A percentile compares a stretch with the other conserved stretches of the same genome.
These are phyloP conservation scores for Triops longicaudatus DNA, from an alignment of 1,140 invertebrate species.

Conservation along the genomic window DNA sequence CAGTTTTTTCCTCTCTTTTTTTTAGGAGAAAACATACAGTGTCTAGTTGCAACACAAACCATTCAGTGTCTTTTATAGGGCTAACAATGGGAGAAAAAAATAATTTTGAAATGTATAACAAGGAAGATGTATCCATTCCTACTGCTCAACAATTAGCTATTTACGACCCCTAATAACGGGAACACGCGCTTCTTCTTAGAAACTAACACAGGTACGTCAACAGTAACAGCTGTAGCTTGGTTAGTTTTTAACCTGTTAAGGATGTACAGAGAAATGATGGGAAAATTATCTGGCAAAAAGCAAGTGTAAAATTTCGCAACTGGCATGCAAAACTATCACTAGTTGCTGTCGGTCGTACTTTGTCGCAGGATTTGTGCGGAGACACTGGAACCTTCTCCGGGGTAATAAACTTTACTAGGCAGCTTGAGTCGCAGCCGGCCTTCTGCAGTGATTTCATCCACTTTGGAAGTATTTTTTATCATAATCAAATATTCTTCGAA, in stretches of 20 bases:
- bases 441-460: conserved; percentile 18
- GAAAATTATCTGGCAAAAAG: not conserved
- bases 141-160: not conserved
- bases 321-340: not conserved
- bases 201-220: not conserved
- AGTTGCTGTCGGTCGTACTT: not conserved
- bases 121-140: not conserved
- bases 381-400: not conserved
- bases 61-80: not conserved
- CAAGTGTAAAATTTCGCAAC: not conserved
- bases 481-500: conserved; percentile 29
- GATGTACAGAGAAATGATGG: not conserved
- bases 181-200: not conserved
- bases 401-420: not conserved
- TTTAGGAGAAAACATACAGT: not conserved
- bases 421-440: not conserved
- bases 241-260: not conserved
- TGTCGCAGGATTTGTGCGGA: not conserved
- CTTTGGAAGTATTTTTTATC: conserved; percentile 16
- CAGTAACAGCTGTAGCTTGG: conserved; percentile 7
- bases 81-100: not conserved
- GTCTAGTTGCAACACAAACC: not conserved
- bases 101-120: not conserved
- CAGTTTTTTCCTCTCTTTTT: not conserved
- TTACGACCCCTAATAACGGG: not conserved